Base-by-base conservation (phyloP, 2,797 vertebrate species). In the Podarcis lilfordi region DNA sequence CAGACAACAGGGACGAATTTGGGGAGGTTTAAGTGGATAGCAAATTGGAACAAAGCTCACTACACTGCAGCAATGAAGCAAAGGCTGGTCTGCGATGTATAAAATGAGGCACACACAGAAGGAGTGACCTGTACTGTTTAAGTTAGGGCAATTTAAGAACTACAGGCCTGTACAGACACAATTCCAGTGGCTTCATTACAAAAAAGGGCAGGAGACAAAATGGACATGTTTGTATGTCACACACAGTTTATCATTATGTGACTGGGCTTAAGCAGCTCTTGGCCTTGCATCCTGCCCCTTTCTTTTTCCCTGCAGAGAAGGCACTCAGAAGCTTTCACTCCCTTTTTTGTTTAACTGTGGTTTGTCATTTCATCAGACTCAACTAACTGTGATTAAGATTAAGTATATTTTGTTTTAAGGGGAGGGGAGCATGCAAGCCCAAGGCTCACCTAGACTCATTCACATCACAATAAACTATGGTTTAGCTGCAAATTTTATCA, bases 1-100 rank as follows among this genome's bases (percentile, higher is more conserved):
- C 80, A 80, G 50, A 77, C 17, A 87, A 81, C 77, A 64, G 37
- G 80, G 45, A 85, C 81, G 71, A 37, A 64, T 85, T 68, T 40
- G 40, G 3, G 6, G 78, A 35, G 32, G 50, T 40, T 4, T 25
- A 74, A 82, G 75, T 77, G 80, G 68, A 69, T 71, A 91, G 90
- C 76, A 82, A 81, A 88, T 3, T 84, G 84, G 3, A 82, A 77
- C 25, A 40, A 50, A 85, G 8, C 10, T 45, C 66, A 23, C 61
- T 55, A 25, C 86, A 37, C 32, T 45, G 61, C 55, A 66, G 55
- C 55, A 32, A 35, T 69, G 64, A 88, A 71, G 72, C 71, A 86
- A 66, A 76, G 1, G 59, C 5, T 59, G 3, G 40, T 68, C 37
- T 43, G 61, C 82, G 35, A 32, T 75, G 43, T 69, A 81, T 59